Evolutionary conservation across 1,140 invertebrate genomes (phyloP), one percentile per base, ranked within the genome.

Genomic region (Orchestia grillus): DNA sequence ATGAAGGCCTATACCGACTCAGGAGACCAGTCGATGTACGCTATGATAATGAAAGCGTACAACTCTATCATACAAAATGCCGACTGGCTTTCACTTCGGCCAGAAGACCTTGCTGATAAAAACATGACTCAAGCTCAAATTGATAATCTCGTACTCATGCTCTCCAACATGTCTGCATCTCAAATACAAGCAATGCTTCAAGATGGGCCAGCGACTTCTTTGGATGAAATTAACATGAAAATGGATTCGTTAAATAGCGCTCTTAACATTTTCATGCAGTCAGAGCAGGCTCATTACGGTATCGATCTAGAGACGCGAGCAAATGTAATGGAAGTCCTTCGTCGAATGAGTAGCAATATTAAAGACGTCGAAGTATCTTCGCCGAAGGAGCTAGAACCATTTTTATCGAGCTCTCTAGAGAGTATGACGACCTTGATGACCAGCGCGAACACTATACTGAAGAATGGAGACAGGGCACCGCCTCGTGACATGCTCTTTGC

Each of bases 51-150:
- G 44, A 87, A 95, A 36, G 96, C 96, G n/a, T 95, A 95, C 45
- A 41, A 47, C 44, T 96, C 96, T 42, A 57, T 96, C 42, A n/a
- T 77, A 28, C 23, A 95, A n/a, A 87, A 94, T 43, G 96, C 92
- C 6, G 92, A 87, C 19, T 77, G 88, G 47, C 36, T 96, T 36
- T 94, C 96, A 36, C 44, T 95, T 44, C n/a, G 53, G 40, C 0
- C 87, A 36, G 23, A 90, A 1, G 96, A 90, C 87, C 42, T 44
- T 62, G 47, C 45, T 11, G n/a, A n/a, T n/a, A n/a, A n/a, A 19
- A 96, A 96, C 87, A 62, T 96, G 47, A 96, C 96, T n/a, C 44
- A 95, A 42, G 96, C 28, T 19, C 15, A 92, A 53, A 57, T 95
- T 44, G 42, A 95, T 53, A 8, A 45, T 47, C 23, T 77, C 8